Evolutionary conservation across 1,140 invertebrate genomes (phyloP).

Genomic region (Cepaea nemoralis): DNA sequence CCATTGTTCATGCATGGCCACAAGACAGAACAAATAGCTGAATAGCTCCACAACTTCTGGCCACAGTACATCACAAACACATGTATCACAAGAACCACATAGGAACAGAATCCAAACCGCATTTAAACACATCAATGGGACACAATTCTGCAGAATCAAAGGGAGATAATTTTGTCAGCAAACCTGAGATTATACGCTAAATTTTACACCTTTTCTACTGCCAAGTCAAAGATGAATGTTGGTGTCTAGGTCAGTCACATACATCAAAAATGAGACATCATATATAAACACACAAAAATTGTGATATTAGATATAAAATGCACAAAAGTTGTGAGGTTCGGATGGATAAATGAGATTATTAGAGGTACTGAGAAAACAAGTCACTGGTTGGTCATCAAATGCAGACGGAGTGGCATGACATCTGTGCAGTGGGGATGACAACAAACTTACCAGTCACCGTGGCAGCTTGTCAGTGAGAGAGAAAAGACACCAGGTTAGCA

Average conservation of each 20-base stretch:
- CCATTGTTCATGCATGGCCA: too few relatives aligned
- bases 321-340: not conserved
- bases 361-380: not conserved
- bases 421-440: not conserved
- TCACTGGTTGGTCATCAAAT: not conserved
- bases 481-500: not conserved
- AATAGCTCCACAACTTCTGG: too few relatives aligned
- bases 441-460: conserved; percentile 39
- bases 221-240: not conserved
- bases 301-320: not conserved
- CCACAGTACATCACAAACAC: too few relatives aligned
- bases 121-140: too few relatives aligned
- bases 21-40: too few relatives aligned
- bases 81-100: too few relatives aligned
- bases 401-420: not conserved
- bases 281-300: not conserved
- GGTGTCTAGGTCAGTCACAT: not conserved
- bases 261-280: not conserved
- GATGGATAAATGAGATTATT: conserved; percentile 8
- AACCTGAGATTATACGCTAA: not conserved
- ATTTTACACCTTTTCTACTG: not conserved
- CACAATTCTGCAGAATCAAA: too few relatives aligned
- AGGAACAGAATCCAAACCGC: too few relatives aligned
- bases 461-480: conserved; percentile 34
- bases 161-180: too few relatives aligned